Conservation (phyloP, 2,113 vertebrate species). For the Rattus norvegicus region DNA sequence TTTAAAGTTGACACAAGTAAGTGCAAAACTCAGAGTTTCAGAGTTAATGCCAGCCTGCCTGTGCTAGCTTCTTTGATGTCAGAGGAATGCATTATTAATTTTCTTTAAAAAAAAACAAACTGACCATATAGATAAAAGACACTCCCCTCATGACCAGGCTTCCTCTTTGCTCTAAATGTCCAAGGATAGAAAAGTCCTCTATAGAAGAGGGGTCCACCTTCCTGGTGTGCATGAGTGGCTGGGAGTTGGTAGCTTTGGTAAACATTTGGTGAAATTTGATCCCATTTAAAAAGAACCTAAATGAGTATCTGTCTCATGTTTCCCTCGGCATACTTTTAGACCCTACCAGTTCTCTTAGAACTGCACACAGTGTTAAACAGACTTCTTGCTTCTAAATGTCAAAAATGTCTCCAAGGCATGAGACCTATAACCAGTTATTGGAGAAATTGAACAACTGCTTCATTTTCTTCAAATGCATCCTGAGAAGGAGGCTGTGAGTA, state of each 20-base stretch:
- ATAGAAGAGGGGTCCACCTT: not conserved
- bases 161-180: too few relatives aligned
- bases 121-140: not conserved
- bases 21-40: not conserved
- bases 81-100: not conserved
- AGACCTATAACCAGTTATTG: constrained; percentile 53
- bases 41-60: not conserved
- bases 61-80: not conserved
- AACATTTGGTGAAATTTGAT: not conserved
- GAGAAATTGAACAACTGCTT: constrained; percentile 30
- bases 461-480: constrained; percentile 46
- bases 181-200: too few relatives aligned
- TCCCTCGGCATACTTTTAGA: not conserved
- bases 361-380: not conserved
- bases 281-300: not conserved
- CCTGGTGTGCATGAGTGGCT: not conserved
- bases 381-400: constrained; percentile 54
- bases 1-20: constrained; percentile 36
- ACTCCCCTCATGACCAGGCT: not conserved
- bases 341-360: not conserved
- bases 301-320: not conserved
- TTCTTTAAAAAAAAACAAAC: not conserved
- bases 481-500: not conserved
- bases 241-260: not conserved
- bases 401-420: constrained; percentile 30